These are phyloP conservation scores for Channa striata DNA, from an alignment of 2,797 vertebrate species.

Conservation along the genomic window DNA sequence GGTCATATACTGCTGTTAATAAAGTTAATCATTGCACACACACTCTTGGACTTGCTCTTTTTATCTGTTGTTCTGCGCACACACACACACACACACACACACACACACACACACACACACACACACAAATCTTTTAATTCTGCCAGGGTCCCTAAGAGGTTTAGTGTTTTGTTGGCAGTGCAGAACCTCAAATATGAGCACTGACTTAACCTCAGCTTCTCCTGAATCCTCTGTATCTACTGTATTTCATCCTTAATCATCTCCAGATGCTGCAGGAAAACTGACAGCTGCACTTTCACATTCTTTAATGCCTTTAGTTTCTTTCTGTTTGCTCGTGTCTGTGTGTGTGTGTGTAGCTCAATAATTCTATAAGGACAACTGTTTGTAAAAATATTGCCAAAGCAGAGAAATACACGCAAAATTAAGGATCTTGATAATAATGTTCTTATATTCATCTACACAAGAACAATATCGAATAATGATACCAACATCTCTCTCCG, in stretches of 20 bases:
- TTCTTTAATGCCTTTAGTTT: slow-evolving; percentile 20
- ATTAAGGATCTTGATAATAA: neutral
- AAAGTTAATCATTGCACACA: neutral
- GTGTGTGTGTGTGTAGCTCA: slow-evolving; percentile 1
- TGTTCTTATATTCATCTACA: neutral
- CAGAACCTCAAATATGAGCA: slow-evolving; percentile 1
- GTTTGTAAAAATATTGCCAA: neutral
- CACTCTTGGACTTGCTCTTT: neutral
- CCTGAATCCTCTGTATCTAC: slow-evolving; percentile 45
- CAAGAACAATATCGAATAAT: neutral
- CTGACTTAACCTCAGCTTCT: slow-evolving; percentile 26
- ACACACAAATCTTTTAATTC: neutral
- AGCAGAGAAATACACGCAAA: neutral
- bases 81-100: too few species aligned
- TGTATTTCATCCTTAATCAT: slow-evolving; percentile 35
- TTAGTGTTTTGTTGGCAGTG: slow-evolving; percentile 13
- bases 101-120: too few species aligned
- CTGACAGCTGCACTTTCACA: slow-evolving; percentile 23
- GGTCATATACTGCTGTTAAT: neutral
- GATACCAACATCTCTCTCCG: neutral
- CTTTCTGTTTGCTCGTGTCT: neutral
- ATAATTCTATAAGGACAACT: neutral
- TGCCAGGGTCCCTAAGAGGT: slow-evolving; percentile 9
- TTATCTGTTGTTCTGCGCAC: neutral
- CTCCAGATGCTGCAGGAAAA: slow-evolving; percentile 36